Evolutionary conservation across 2,113 vertebrate genomes (phyloP), one percentile per base, ranked within the genome.

Genomic region (Phoenicopterus ruber): DNA sequence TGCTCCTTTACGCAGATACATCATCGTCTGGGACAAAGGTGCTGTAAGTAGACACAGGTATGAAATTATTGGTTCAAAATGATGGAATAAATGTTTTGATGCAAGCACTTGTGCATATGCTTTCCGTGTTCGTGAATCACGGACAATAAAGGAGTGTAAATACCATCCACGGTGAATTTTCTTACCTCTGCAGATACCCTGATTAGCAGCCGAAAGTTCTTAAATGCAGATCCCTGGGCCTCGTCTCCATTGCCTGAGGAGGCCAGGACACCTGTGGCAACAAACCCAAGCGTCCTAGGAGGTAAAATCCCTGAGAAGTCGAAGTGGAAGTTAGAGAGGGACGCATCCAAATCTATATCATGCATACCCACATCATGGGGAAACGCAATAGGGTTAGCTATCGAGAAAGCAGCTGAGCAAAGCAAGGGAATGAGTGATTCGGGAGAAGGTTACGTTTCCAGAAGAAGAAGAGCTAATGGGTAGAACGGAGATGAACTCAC

Each of bases 41-140:
- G 31, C 21, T 1, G 0, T 19, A 31, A 26, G 13, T 2, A 76
- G 38, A 49, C 31, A 65, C 19, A 59, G 47, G 7, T 29, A 67
- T 38, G 32, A 78, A 94, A 55, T 59, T 21, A 29, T 50, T 32
- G 14, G 8, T 82, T 76, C 26, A 57, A 31, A 77, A 40, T 29
- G 40, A 22, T 29, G 21, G 31, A 66, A 31, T 69, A 50, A 72
- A 46, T 22, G 25, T 50, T 89, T 62, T 55, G 47, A 25, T 82
- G 52, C 11, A 24, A 34, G 22, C 28, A 5, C 3, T 47, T 31
- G 47, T 40, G 29, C 46, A 31, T 26, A 14, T n/a, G 7, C 6
- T 82, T 89, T 72, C 18, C 24, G 2, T 44, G 6, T 34, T 36
- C 1, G 2, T 26, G 14, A 2, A 28, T 14, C 34, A n/a, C 1